Conservation (phyloP, 1,140 invertebrate genomes). For the Drosophila orena region DNA sequence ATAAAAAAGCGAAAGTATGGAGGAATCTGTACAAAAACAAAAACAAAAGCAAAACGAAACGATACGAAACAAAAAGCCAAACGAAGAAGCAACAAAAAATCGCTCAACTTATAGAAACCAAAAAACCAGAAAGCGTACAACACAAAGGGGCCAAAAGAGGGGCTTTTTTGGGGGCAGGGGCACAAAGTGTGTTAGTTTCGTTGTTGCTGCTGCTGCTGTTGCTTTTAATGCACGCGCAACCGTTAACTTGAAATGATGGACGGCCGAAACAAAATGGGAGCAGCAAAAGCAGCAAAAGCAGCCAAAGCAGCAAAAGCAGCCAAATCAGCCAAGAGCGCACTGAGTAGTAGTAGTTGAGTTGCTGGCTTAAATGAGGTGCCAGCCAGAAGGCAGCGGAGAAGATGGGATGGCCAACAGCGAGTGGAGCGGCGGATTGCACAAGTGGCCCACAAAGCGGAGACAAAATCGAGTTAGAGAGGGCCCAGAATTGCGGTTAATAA, state of each 20-base stretch:
- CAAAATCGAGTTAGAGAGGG: slow-evolving; percentile 3
- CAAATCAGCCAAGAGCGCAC: slow-evolving; percentile 21
- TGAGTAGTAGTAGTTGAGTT: slow-evolving; percentile 12
- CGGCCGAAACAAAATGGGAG: slow-evolving; percentile 61
- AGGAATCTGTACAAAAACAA: slow-evolving; percentile 67
- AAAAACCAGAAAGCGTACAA: slow-evolving; percentile 75
- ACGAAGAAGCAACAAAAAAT: slow-evolving; percentile 53
- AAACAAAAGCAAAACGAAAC: slow-evolving; percentile 39
- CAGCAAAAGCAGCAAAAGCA: slow-evolving; percentile 29
- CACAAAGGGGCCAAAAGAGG: slow-evolving; percentile 25
- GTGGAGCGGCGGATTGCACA: slow-evolving; percentile 33
- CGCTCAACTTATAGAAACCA: slow-evolving; percentile 65
- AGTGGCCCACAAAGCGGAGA: slow-evolving; percentile 45
- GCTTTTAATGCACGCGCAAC: slow-evolving; percentile 50
- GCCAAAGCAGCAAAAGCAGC: slow-evolving; percentile 43
- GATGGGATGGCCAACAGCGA: slow-evolving; percentile 1
- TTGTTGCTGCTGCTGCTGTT: slow-evolving; percentile 53
- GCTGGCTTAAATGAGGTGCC: slow-evolving; percentile 50
- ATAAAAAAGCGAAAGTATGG: slow-evolving; percentile 73
- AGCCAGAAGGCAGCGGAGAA: slow-evolving; percentile 30
- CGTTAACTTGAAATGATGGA: slow-evolving; percentile 71
- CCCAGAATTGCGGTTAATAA: not conserved
- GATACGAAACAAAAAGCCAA: slow-evolving; percentile 40
- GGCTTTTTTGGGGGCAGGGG: not conserved
- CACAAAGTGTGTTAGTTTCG: slow-evolving; percentile 70